phyloP scores from a whole-genome alignment of 2,797 vertebrate genomes.

The Picus viridis region DNA sequence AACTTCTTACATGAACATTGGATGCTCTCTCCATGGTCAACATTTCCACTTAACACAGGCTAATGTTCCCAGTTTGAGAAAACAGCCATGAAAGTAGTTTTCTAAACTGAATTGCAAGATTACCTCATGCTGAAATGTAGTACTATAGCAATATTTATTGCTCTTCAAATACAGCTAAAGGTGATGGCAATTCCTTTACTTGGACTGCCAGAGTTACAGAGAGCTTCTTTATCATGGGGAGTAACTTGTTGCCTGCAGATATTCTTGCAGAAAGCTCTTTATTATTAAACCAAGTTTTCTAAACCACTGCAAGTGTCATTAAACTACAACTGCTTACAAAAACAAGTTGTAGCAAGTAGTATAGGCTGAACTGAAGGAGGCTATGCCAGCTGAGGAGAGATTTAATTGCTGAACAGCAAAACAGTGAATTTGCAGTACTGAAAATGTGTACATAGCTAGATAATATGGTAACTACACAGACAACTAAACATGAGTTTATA shows the following conservation, averaged over 20 bases:
- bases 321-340: slow-evolving; percentile 85
- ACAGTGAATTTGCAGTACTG: slow-evolving; percentile 51
- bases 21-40: neutral
- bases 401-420: slow-evolving; percentile 72
- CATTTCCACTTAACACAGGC: neutral
- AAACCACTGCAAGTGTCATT: slow-evolving; percentile 82
- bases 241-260: slow-evolving; percentile 68
- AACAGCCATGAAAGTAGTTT: neutral
- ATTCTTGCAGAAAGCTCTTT: slow-evolving; percentile 79
- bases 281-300: slow-evolving; percentile 78
- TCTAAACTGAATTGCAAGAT: neutral
- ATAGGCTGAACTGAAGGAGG: slow-evolving; percentile 53
- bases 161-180: slow-evolving; percentile 79
- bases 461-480: neutral
- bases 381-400: slow-evolving; percentile 75
- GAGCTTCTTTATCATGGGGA: slow-evolving; percentile 29
- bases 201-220: slow-evolving; percentile 42
- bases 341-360: slow-evolving; percentile 77
- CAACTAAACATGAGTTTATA: neutral
- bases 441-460: neutral
- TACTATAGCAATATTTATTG: slow-evolving; percentile 17
- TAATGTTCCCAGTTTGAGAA: neutral
- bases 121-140: neutral
- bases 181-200: slow-evolving; percentile 77
- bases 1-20: neutral